A percentile compares a stretch with the other conserved stretches of the same genome.
Conservation (phyloP, 2,113 vertebrate genomes). For the Edolisoma coerulescens region DNA sequence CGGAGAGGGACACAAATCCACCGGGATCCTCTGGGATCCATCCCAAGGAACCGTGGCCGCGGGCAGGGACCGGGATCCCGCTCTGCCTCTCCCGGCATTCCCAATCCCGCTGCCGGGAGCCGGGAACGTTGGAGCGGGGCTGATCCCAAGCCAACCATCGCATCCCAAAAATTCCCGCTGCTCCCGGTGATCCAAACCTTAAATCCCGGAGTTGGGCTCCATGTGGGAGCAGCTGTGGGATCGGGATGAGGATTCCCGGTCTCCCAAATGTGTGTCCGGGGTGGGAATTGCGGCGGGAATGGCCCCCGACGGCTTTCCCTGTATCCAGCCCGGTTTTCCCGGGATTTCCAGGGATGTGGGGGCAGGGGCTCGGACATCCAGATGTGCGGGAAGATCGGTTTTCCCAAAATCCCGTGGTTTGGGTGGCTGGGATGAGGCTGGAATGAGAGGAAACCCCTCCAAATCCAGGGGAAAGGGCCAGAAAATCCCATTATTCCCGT, state of each 20-base stretch:
- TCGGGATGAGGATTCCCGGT: not conserved
- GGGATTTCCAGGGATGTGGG: not conserved
- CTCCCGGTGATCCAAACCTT: not conserved
- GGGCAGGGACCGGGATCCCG: too few species aligned
- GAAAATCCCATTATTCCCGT: not conserved
- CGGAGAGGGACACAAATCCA: too few species aligned
- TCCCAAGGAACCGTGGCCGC: too few species aligned
- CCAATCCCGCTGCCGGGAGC: not conserved
- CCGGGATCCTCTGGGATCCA: too few species aligned
- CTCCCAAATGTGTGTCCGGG: not conserved
- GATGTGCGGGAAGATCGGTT: too few species aligned
- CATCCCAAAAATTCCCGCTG: not conserved
- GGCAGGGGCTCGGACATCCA: rapidly evolving
- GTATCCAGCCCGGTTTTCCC: rapidly evolving
- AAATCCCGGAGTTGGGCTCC: not conserved
- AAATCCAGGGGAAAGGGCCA: not conserved
- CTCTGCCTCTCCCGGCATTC: too few species aligned
- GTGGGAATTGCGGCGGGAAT: not conserved
- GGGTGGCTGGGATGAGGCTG: not conserved
- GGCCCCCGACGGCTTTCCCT: not conserved
- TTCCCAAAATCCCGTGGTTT: not conserved
- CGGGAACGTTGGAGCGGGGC: not conserved
- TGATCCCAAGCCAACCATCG: rapidly evolving
- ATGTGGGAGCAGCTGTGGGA: rapidly evolving
- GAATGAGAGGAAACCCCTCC: not conserved